Evolutionary conservation across 2,113 vertebrate genomes (phyloP).

Genomic region (Peromyscus polionotus): DNA sequence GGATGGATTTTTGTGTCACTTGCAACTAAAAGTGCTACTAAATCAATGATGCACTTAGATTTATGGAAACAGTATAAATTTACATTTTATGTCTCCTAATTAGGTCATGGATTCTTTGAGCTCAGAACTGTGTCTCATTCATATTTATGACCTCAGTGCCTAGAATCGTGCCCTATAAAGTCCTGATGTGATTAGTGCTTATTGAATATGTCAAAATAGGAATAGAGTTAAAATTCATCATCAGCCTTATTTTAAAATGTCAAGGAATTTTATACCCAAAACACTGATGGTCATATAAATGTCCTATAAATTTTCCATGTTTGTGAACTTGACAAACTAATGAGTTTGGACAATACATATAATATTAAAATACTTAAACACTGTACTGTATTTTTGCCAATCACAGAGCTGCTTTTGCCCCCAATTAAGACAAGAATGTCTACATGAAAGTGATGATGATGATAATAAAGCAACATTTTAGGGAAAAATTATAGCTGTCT

Average conservation of each 20-base stretch:
- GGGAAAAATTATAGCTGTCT: background rate
- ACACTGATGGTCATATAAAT: background rate
- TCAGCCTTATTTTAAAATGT: background rate
- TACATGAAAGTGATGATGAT: conserved; percentile 20
- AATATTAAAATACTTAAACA: background rate
- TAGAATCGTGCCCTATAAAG: background rate
- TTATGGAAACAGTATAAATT: conserved; percentile 18
- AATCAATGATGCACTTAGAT: background rate
- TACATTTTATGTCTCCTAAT: conserved; percentile 19
- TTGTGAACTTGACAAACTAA: conserved; percentile 26
- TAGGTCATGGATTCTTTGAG: background rate
- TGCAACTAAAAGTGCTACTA: conserved; percentile 28
- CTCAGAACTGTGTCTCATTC: background rate
- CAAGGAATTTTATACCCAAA: background rate
- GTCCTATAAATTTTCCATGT: background rate
- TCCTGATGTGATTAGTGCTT: background rate
- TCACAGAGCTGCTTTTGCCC: background rate
- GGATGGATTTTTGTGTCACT: conserved; percentile 57
- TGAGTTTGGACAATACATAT: background rate
- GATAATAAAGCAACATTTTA: background rate
- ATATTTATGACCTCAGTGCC: conserved; percentile 3
- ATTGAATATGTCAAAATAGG: background rate
- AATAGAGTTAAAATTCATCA: background rate
- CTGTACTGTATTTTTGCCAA: background rate
- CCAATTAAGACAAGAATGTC: background rate